Base-by-base conservation (phyloP, 64 coral and sea anemone species). In the Porites australiensis region DNA sequence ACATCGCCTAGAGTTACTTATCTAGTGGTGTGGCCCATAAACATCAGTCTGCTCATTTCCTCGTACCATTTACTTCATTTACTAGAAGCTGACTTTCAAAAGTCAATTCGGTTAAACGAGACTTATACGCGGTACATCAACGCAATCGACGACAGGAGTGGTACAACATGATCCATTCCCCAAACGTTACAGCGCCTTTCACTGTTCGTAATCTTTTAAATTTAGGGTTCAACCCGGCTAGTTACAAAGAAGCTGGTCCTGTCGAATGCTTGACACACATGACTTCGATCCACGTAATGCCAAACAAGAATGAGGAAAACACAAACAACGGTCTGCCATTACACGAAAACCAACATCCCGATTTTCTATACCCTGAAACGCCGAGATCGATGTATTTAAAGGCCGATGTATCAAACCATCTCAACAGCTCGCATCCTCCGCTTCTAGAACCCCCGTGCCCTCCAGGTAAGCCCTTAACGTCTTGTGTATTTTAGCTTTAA, bases 31-130 rank as follows among this genome's bases (percentile, higher is more conserved):
- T 98, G 92, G 92, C 88, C 92, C 66, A 98, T 98, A 98, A 98
- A 98, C 95, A 98, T 94, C 95, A 98, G 95, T 98, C 88, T 94
- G 74, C 92, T 98, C 92, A 94, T 98, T 98, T 98, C 95, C 92
- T 98, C 92, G 88, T 91, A 91, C 80, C 95, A 98, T 94, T 98
- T 98, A 98, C 85, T 96, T 96, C 91, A 95, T 96, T 93, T 97
- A 37, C 27, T 37, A 37, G 27, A 0, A 97, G 92, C 65, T 94
- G 92, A 94, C 95, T 98, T 94, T 94, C 95, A 98, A 98, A 96
- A 98, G 95, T 98, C 95, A 98, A 98, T 88, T 91, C 89, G 83
- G 58, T 7, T 45, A 23, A 82, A 47, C 62, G 46, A 69, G 77
- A 84, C 62, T 67, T 84, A 37, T 37, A 37, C 27, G 67, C 81